A percentile compares a stretch with the other conserved stretches of the same genome.
phyloP scores from a whole-genome alignment of 2,888 invertebrate genomes.

The Magallana nippona region DNA sequence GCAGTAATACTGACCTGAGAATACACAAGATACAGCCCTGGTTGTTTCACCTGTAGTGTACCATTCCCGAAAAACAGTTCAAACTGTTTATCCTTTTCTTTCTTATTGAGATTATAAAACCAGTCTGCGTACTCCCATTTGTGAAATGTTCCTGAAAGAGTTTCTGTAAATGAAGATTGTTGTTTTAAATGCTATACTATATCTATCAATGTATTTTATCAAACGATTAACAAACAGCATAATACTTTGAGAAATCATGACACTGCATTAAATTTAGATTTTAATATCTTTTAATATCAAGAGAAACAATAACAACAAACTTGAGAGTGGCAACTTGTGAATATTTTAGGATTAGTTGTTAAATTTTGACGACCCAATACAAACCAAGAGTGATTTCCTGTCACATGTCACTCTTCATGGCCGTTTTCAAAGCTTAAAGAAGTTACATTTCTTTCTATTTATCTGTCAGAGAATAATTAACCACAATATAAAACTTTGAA shows the following conservation, averaged over 20 bases:
- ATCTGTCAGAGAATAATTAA: too few relatives aligned
- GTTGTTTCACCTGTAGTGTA: constrained; percentile 25
- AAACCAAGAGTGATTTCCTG: too few relatives aligned
- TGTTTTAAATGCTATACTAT: background rate
- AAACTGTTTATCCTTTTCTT: constrained; percentile 22
- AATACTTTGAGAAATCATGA: constrained; percentile 23
- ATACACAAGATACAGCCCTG: constrained; percentile 41
- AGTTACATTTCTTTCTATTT: too few relatives aligned
- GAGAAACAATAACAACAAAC: too few relatives aligned
- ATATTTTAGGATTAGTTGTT: too few relatives aligned
- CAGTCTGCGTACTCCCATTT: constrained; percentile 47
- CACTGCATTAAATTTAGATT: background rate
- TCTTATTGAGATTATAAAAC: background rate
- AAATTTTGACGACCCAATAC: too few relatives aligned
- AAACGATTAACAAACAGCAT: too few relatives aligned
- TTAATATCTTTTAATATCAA: too few relatives aligned
- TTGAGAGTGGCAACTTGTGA: too few relatives aligned
- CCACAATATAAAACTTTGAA: too few relatives aligned
- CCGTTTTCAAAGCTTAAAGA: too few relatives aligned
- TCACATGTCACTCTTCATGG: too few relatives aligned
- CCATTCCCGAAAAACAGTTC: constrained; percentile 1
- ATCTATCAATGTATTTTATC: background rate
- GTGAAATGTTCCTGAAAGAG: constrained; percentile 49
- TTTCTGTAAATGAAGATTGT: constrained; percentile 46
- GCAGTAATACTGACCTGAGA: constrained; percentile 37